Percentiles rank a stretch among this genome's conserved stretches.
Evolutionary conservation across 2,888 invertebrate species (phyloP).

Genomic region (Malacosoma neustria): DNA sequence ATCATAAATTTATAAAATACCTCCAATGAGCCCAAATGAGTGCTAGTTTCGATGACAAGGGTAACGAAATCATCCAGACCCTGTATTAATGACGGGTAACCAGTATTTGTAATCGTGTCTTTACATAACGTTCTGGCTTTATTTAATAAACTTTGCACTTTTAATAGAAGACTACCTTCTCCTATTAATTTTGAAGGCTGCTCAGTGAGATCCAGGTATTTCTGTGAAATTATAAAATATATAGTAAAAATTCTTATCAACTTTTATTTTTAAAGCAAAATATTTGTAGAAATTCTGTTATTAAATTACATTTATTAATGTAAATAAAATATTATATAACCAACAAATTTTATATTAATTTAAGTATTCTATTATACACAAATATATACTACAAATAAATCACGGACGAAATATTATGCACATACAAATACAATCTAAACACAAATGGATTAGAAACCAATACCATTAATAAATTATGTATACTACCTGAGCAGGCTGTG

Average conservation of each 20-base stretch:
- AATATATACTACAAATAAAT: too few relatives aligned
- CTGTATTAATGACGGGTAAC: conserved; percentile 77
- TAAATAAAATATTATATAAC: too few relatives aligned
- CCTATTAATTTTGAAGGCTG: conserved; percentile 29
- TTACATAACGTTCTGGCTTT: conserved; percentile 80
- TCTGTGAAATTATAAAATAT: conserved; percentile 27
- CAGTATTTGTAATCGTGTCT: conserved; percentile 71
- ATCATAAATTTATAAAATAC: too few relatives aligned
- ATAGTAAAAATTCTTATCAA: too few relatives aligned
- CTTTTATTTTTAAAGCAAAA: too few relatives aligned
- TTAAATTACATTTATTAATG: too few relatives aligned
- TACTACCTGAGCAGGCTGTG: conserved; percentile 36
- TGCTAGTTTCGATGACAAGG: conserved; percentile 79
- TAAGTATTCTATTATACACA: too few relatives aligned
- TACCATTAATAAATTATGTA: background rate
- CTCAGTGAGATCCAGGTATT: conserved; percentile 56
- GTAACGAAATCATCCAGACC: conserved; percentile 79
- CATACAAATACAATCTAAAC: background rate
- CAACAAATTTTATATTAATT: too few relatives aligned
- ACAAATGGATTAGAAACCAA: background rate
- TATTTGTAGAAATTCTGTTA: too few relatives aligned
- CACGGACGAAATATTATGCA: too few relatives aligned
- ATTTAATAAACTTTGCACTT: conserved; percentile 57
- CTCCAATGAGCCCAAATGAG: conserved; percentile 79
- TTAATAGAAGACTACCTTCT: conserved; percentile 46